A percentile compares a stretch with the other conserved stretches of the same genome.
phyloP scores from a whole-genome alignment of 2,797 vertebrate species.

The Somateria mollissima region DNA sequence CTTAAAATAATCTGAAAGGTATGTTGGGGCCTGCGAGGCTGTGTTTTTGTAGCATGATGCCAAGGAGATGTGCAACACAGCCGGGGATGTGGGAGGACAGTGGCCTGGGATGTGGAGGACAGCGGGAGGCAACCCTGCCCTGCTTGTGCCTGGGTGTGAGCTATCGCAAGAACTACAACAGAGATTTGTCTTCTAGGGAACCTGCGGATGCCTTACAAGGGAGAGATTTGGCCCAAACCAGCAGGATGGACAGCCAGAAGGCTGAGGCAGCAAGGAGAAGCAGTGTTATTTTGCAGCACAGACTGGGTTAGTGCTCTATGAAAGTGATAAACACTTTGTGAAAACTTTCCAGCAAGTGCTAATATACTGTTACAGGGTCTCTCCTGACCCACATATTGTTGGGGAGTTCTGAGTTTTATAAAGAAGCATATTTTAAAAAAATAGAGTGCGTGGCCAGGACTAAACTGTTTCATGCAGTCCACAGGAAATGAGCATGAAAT shows the following conservation, averaged over 20 bases:
- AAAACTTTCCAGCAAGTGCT: neutral
- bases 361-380: neutral
- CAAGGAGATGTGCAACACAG: neutral
- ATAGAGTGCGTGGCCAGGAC: neutral
- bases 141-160: fast-evolving
- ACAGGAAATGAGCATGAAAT: neutral
- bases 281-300: neutral
- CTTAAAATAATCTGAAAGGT: neutral
- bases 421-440: neutral
- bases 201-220: neutral
- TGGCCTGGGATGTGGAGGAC: neutral
- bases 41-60: neutral
- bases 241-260: neutral
- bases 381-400: neutral
- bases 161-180: neutral
- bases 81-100: neutral
- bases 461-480: neutral
- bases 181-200: neutral
- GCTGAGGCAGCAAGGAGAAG: no score
- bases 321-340: neutral
- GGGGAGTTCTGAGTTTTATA: neutral
- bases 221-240: neutral
- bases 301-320: neutral
- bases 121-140: fast-evolving
- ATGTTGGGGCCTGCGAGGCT: neutral